Percentiles rank a stretch among this genome's conserved stretches.
These are phyloP conservation scores for Cheilosia scutellata DNA, from an alignment of 2,888 invertebrate species.

Conservation along the genomic window DNA sequence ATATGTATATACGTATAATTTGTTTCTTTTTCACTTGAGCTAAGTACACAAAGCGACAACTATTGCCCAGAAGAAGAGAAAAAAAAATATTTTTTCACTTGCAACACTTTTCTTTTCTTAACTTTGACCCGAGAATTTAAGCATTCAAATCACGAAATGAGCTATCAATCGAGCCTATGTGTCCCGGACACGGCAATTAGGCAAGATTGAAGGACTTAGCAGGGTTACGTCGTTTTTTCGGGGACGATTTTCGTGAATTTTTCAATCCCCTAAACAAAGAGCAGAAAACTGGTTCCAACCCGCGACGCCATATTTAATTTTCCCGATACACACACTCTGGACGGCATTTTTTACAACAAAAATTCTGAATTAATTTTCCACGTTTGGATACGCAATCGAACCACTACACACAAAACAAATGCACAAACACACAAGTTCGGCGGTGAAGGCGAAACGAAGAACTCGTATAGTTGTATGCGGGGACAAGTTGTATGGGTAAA, in stretches of 20 bases:
- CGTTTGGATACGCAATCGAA: slow-evolving; percentile 62
- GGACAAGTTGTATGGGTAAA: slow-evolving; percentile 70
- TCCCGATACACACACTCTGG: slow-evolving; percentile 74
- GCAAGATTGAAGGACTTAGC: slow-evolving; percentile 49
- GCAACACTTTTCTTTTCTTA: slow-evolving; percentile 51
- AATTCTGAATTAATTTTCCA: slow-evolving; percentile 74
- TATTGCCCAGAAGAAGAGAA: slow-evolving; percentile 78
- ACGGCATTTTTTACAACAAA: slow-evolving; percentile 71
- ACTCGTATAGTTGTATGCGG: slow-evolving; percentile 61
- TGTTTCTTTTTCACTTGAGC: slow-evolving; percentile 73
- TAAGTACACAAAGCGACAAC: slow-evolving; percentile 79
- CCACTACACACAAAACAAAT: slow-evolving; percentile 45
- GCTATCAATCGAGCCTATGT: slow-evolving; percentile 46
- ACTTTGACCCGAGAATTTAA: slow-evolving; percentile 40
- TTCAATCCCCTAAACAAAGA: slow-evolving; percentile 91
- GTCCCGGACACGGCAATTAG: slow-evolving; percentile 58
- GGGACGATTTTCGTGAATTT: slow-evolving; percentile 68
- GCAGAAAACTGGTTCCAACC: slow-evolving; percentile 86
- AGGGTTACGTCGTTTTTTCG: slow-evolving; percentile 54
- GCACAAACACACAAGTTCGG: slow-evolving; percentile 49
- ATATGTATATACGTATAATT: slow-evolving; percentile 55
- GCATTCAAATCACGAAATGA: slow-evolving; percentile 46
- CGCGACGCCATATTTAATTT: slow-evolving; percentile 93
- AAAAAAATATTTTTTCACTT: slow-evolving; percentile 58
- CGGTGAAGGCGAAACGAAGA: slow-evolving; percentile 71